phyloP scores from a whole-genome alignment of 2,113 vertebrate genomes.

The Brevimyrus niger region DNA sequence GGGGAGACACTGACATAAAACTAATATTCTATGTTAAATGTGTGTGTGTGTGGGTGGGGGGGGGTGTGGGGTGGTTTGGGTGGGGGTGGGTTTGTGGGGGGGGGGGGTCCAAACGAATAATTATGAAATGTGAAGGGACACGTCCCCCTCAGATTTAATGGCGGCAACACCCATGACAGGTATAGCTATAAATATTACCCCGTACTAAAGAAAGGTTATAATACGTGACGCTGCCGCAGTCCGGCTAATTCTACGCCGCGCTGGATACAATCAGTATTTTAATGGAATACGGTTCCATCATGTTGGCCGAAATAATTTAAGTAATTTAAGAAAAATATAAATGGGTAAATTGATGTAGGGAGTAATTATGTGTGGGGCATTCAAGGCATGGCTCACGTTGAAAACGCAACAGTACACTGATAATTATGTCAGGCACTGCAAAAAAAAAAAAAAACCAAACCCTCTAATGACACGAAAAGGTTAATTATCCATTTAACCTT shows the following conservation, averaged over 20 bases:
- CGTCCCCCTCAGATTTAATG: too few relatives aligned
- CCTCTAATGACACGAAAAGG: constrained; percentile 24
- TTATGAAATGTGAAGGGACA: too few relatives aligned
- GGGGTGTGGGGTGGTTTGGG: too few relatives aligned
- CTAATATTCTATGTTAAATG: too few relatives aligned
- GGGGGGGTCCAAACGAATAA: too few relatives aligned
- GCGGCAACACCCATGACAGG: not conserved
- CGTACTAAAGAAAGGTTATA: not conserved
- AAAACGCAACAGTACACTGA: not conserved
- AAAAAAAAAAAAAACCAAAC: constrained; percentile 13
- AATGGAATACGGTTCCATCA: not conserved
- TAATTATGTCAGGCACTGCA: constrained; percentile 14
- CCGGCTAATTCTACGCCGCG: not conserved
- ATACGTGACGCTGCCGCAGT: not conserved
- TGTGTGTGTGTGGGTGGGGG: too few relatives aligned
- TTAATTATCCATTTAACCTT: constrained; percentile 34
- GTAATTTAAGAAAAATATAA: not conserved
- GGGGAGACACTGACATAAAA: too few relatives aligned
- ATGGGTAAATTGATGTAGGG: not conserved
- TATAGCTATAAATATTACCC: not conserved
- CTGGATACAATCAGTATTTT: not conserved
- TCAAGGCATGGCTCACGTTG: not conserved
- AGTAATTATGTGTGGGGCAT: not conserved
- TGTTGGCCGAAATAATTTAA: not conserved
- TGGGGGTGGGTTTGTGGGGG: too few relatives aligned